phyloP scores from a whole-genome alignment of 2,113 vertebrate species.

The Odobenus rosmarus region DNA sequence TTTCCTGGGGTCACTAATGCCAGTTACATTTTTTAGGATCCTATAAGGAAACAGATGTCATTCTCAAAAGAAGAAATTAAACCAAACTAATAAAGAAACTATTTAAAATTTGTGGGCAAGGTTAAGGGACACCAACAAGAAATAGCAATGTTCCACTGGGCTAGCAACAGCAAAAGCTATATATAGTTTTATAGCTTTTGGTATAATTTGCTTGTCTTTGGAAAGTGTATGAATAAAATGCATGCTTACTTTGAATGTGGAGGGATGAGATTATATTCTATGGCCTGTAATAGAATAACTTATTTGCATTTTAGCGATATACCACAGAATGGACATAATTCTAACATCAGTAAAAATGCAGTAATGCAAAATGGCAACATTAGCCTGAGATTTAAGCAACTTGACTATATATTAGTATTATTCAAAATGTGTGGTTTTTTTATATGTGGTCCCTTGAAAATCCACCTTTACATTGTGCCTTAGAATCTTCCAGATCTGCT shows the following conservation, averaged over 20 bases:
- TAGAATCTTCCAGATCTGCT: neutral
- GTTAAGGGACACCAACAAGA: neutral
- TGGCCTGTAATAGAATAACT: neutral
- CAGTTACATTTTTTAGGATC: neutral
- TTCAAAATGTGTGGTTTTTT: neutral
- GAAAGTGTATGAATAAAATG: neutral
- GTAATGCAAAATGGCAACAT: neutral
- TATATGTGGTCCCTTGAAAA: neutral
- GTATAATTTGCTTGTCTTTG: neutral
- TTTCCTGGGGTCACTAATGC: neutral
- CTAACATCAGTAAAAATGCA: neutral
- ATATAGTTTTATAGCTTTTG: neutral
- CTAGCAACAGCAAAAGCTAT: neutral
- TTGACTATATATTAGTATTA: neutral
- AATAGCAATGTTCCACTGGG: neutral
- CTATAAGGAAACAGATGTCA: neutral
- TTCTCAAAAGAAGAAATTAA: neutral
- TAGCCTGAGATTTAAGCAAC: slow-evolving; percentile 8
- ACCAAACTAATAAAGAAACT: neutral
- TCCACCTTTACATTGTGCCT: neutral
- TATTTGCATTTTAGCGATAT: slow-evolving; percentile 9
- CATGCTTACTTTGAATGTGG: neutral
- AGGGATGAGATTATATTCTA: neutral
- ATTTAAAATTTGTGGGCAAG: neutral
- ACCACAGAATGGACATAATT: neutral